Evolutionary conservation across 2,113 vertebrate species (phyloP).

Genomic region (Cavia porcellus): DNA sequence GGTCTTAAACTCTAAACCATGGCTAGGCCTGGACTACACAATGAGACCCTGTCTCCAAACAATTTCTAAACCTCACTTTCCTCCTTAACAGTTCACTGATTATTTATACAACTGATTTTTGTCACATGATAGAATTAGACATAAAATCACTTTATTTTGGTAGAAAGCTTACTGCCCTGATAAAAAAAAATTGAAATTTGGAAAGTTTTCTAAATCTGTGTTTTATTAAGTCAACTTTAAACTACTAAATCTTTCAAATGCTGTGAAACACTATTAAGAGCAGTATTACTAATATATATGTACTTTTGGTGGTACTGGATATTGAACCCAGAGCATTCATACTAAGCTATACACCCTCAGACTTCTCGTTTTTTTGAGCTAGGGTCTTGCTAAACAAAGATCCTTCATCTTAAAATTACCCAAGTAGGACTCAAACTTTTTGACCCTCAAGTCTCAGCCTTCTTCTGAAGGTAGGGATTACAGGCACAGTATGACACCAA

Average conservation of each 20-base stretch:
- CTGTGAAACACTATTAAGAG: conserved; percentile 40
- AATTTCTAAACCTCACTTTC: neutral
- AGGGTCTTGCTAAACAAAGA: neutral
- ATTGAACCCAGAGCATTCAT: neutral
- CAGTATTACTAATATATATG: neutral
- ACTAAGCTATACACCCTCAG: neutral
- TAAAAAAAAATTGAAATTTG: neutral
- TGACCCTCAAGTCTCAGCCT: neutral
- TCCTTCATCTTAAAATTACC: neutral
- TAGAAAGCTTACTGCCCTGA: neutral
- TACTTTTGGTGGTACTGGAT: neutral
- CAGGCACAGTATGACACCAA: neutral
- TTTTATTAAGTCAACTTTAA: conserved; percentile 39
- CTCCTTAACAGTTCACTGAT: neutral
- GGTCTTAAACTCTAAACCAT: neutral
- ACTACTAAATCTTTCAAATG: conserved; percentile 7
- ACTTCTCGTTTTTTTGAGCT: neutral
- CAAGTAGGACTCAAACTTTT: neutral
- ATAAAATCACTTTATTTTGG: neutral
- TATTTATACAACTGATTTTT: neutral
- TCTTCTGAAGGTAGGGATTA: neutral
- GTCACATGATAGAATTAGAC: neutral
- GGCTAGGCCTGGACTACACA: neutral
- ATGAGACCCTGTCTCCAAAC: neutral
- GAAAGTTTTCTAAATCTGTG: neutral